Base-by-base conservation (phyloP, 2,797 vertebrate species). In the Tapera naevia region DNA sequence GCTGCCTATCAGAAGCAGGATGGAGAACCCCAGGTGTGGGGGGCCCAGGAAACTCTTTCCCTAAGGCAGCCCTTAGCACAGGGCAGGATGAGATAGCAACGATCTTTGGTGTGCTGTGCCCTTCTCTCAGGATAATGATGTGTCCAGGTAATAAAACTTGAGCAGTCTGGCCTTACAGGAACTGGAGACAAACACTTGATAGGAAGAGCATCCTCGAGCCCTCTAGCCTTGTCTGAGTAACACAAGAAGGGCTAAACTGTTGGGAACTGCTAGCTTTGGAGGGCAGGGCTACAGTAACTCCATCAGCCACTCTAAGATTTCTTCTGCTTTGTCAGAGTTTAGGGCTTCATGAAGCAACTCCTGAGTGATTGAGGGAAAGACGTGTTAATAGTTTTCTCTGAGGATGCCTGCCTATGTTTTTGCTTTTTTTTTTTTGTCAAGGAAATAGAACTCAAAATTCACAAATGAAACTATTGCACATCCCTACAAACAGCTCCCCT, bases 331-430 rank as follows among this genome's bases (percentile, higher is more conserved):
- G 30, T 78, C 57, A 39, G 23, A 51, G 33, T 48, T 71, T 51
- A 10, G 45, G 46, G 48, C 33, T 72, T 80, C 2, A 2, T 32
- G 37, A 56, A 75, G 33, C 62, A 60, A 0, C 33, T 64, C 62
- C 62, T 37, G 67, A 79, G 30, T 27, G 23, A 5, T 3, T 60
- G 32, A 67, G 50, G 45, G 76, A 73, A 21, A 51, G 62, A 37
- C 39, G 5, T 15, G 33, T 41, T 45, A 48, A 39, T 41, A 27
- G 33, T 43, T 57, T 65, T 69, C 56, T 89, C 45, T 43, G 71
- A 53, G 37, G 4, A 1, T 64, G 33, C 46, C 56, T n/a, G 16
- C 10, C 17, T 23, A 1, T 0, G 0, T 33, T 51, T 56, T 33
- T 39, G 22, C 0, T 1, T 11, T 37, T 53, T 53, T 25, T 35